Evolutionary conservation across 2,113 vertebrate genomes (phyloP).

Genomic region (Tretioscincus oriximinensis): DNA sequence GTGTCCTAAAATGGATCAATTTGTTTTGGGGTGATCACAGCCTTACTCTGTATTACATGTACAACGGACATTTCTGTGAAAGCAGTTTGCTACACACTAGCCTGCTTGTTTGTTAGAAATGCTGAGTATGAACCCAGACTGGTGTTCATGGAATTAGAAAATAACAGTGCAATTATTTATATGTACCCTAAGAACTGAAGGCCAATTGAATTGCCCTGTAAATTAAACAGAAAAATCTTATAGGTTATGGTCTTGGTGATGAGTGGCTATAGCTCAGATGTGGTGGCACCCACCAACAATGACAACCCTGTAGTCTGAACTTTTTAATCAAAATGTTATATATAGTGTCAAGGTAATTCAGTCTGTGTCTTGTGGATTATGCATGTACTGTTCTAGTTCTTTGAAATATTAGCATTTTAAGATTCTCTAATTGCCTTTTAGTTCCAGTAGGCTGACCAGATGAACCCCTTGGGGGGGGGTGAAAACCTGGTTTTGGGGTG

Average conservation of each 20-base stretch:
- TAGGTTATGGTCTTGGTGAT: not conserved
- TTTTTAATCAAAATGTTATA: not conserved
- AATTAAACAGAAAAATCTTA: not conserved
- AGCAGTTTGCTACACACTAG: not conserved
- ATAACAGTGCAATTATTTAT: not conserved
- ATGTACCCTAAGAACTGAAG: not conserved
- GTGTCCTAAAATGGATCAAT: no score
- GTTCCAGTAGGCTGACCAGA: no score
- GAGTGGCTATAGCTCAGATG: no score
- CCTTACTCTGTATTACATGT: not conserved
- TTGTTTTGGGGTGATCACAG: no score
- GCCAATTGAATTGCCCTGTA: not conserved
- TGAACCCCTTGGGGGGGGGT: no score
- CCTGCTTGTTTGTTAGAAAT: not conserved
- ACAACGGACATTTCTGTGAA: not conserved
- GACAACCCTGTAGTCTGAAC: no score
- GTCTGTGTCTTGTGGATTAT: not conserved
- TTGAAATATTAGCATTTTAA: not conserved
- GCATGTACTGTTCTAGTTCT: not conserved
- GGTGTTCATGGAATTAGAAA: not conserved
- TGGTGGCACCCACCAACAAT: no score
- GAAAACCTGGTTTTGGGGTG: no score
- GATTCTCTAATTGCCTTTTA: not conserved
- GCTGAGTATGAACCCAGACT: not conserved
- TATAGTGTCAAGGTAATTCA: not conserved